A percentile compares a stretch with the other conserved stretches of the same genome.
These are phyloP conservation scores for Diplazon laetatorius DNA, from an alignment of 2,888 invertebrate genomes.

Conservation along the genomic window DNA sequence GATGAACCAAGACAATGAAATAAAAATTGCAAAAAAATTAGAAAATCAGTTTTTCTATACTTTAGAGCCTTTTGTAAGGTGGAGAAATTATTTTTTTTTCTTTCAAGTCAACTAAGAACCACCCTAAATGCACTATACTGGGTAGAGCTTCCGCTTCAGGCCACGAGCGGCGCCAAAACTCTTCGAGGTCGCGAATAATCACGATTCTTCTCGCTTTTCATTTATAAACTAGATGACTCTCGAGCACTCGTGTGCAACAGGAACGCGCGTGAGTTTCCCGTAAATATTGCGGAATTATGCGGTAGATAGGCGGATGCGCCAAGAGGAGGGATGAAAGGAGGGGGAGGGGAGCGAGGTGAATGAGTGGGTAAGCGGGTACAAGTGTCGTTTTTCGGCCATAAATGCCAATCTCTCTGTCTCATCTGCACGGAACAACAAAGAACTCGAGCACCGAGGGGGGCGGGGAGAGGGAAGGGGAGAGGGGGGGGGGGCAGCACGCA, in stretches of 20 bases:
- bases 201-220: neutral
- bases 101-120: no score
- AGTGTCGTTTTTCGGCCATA: slow-evolving; percentile 18
- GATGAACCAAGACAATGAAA: no score
- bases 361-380: slow-evolving; percentile 17
- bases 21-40: no score
- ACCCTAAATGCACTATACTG: no score
- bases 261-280: neutral
- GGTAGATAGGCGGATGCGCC: slow-evolving; percentile 10
- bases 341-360: slow-evolving; percentile 2
- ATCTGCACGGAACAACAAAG: slow-evolving; percentile 38
- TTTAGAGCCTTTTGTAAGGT: no score
- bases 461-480: no score
- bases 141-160: no score
- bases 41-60: no score
- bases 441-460: neutral
- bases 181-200: neutral
- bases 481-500: neutral
- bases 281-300: neutral
- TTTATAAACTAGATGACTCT: neutral
- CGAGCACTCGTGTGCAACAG: neutral
- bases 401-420: slow-evolving; percentile 46
- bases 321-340: neutral
- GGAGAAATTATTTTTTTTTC: no score
- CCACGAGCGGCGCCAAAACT: no score